These are phyloP conservation scores for Drosophila grimshawi DNA, from an alignment of 1,140 invertebrate genomes.

Conservation along the genomic window DNA sequence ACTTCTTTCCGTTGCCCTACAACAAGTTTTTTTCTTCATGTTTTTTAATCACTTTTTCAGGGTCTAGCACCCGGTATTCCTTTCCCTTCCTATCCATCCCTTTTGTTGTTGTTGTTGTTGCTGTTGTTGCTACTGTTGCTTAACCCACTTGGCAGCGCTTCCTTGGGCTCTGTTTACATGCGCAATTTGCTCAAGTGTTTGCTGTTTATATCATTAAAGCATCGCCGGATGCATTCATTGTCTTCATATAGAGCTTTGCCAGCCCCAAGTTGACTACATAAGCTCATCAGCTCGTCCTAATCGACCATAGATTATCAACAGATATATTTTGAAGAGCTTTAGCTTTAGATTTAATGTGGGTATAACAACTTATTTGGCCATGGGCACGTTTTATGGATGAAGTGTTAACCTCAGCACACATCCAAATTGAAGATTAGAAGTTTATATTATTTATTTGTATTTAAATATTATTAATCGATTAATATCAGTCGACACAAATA, in stretches of 20 bases:
- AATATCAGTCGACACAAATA: too few relatives aligned
- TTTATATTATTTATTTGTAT: too few relatives aligned
- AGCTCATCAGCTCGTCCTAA: constrained; percentile 14
- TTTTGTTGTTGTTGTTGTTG: constrained; percentile 1
- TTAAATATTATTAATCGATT: too few relatives aligned
- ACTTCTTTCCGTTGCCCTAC: constrained; percentile 38
- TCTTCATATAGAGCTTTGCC: constrained; percentile 6
- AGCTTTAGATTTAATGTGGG: neutral
- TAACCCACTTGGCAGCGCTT: constrained; percentile 47
- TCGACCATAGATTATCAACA: constrained; percentile 2
- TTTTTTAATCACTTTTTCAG: constrained; percentile 82
- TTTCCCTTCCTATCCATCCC: neutral
- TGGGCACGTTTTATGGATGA: too few relatives aligned
- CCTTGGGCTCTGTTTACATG: constrained; percentile 65
- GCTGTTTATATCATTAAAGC: constrained; percentile 76
- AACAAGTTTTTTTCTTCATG: constrained; percentile 53
- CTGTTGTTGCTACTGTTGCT: constrained; percentile 22
- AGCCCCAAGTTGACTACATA: neutral
- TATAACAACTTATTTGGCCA: neutral
- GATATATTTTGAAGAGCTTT: neutral
- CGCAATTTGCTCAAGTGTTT: constrained; percentile 78
- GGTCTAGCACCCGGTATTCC: constrained; percentile 63
- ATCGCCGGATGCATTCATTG: constrained; percentile 40
- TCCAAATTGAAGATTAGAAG: too few relatives aligned
- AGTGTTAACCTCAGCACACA: too few relatives aligned